Conservation (phyloP, 1,140 invertebrate genomes). For the Muscidifurax raptorellus region DNA sequence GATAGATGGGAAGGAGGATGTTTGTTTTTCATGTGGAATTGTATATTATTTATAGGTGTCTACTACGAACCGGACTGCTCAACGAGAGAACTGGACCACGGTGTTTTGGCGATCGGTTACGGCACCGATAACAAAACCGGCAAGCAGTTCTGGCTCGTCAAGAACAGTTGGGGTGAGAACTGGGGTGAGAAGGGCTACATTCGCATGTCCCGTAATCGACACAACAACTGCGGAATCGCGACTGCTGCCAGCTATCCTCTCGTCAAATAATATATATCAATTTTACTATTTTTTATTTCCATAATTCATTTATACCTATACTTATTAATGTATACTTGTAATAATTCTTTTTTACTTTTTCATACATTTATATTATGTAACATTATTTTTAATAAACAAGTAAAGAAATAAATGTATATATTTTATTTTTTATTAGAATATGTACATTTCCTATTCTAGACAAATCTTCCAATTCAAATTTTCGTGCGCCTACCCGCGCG, state of each 20-base stretch:
- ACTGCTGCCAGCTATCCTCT: slow-evolving; percentile 87
- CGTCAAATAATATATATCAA: slow-evolving; percentile 69
- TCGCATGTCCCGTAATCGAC: slow-evolving; percentile 89
- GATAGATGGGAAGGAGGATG: no score
- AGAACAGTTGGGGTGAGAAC: slow-evolving; percentile 87
- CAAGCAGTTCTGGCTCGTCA: slow-evolving; percentile 88
- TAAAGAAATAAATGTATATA: no score
- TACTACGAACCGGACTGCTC: slow-evolving; percentile 83
- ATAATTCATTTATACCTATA: no score
- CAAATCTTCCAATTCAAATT: no score
- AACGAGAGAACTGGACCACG: slow-evolving; percentile 86
- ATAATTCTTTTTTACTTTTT: neutral
- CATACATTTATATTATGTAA: neutral
- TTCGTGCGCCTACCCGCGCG: no score
- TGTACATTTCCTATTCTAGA: no score
- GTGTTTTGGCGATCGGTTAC: slow-evolving; percentile 91
- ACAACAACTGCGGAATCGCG: slow-evolving; percentile 94
- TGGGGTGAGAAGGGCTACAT: slow-evolving; percentile 94
- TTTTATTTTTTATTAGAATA: no score
- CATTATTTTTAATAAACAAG: no score
- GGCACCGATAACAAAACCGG: slow-evolving; percentile 78
- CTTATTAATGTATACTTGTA: no score
- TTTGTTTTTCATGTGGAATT: neutral
- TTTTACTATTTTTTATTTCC: neutral
- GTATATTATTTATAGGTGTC: slow-evolving; percentile 76